phyloP scores from a whole-genome alignment of 2,888 invertebrate species.

The Synanthedon tipuliformis region DNA sequence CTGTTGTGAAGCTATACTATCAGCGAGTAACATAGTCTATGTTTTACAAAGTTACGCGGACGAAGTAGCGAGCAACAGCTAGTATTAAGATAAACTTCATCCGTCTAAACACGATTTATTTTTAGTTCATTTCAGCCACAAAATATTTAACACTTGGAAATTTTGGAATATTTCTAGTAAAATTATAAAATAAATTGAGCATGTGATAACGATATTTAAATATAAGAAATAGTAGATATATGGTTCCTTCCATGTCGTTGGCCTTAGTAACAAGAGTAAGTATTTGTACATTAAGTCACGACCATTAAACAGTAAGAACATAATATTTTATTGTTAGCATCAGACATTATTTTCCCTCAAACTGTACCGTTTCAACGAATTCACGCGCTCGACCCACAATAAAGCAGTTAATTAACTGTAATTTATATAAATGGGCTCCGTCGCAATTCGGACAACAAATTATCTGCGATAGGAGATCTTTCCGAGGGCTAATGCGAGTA shows the following conservation, averaged over 20 bases:
- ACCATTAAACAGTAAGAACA: constrained; percentile 15
- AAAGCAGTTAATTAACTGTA: constrained; percentile 56
- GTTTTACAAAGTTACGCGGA: too few species aligned
- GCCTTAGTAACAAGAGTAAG: constrained; percentile 1
- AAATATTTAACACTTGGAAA: too few species aligned
- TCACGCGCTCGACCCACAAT: constrained; percentile 43
- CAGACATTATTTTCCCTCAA: constrained; percentile 18
- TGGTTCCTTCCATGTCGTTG: background rate
- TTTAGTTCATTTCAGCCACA: too few species aligned
- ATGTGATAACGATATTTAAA: background rate
- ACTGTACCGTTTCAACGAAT: constrained; percentile 40
- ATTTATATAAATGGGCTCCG: constrained; percentile 52
- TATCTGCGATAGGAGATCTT: constrained; percentile 47
- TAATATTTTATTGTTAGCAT: constrained; percentile 29
- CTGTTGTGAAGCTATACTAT: too few species aligned
- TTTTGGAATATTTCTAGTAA: too few species aligned
- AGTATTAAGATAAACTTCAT: too few species aligned
- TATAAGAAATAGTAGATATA: background rate
- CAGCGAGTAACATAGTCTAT: too few species aligned
- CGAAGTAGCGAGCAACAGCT: too few species aligned
- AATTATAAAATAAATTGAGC: too few species aligned
- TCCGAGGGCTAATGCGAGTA: constrained; percentile 23
- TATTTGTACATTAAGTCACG: constrained; percentile 8
- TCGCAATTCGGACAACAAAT: constrained; percentile 49
- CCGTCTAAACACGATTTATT: too few species aligned